Evolutionary conservation across 2,113 vertebrate species (phyloP).

Genomic region (Anseranas semipalmata): DNA sequence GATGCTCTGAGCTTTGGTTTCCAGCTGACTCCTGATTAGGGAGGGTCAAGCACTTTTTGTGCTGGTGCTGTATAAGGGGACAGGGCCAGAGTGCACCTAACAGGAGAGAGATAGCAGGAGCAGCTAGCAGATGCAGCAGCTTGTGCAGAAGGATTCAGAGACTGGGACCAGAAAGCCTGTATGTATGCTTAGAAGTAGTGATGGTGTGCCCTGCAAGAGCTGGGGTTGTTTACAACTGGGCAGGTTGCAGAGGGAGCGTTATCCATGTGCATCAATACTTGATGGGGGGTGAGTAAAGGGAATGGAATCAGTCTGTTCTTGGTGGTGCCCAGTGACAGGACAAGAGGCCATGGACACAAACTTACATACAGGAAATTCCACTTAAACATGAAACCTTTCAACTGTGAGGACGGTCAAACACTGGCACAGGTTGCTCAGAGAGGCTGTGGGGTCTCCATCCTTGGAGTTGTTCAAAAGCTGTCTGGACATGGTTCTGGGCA

Average conservation of each 20-base stretch:
- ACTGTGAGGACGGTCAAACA: fast-evolving
- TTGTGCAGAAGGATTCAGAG: not conserved
- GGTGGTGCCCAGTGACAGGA: not conserved
- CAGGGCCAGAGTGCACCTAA: not conserved
- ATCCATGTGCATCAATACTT: fast-evolving
- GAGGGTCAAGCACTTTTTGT: not conserved
- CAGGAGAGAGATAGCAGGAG: not conserved
- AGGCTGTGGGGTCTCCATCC: not conserved
- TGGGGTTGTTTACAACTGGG: no score
- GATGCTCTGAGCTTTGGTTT: not conserved
- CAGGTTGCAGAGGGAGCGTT: not conserved
- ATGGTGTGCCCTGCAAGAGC: not conserved
- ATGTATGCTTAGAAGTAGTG: not conserved
- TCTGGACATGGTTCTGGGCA: not conserved
- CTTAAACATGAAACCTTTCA: not conserved
- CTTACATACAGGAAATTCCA: fast-evolving
- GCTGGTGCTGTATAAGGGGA: not conserved
- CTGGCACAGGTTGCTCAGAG: not conserved
- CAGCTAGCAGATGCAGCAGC: not conserved
- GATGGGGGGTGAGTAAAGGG: not conserved
- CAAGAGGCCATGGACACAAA: not conserved
- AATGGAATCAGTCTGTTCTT: not conserved
- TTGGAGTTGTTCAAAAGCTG: not conserved
- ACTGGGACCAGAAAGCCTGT: not conserved
- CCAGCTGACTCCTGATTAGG: not conserved